A percentile compares a stretch with the other conserved stretches of the same genome.
phyloP scores from a whole-genome alignment of 2,113 vertebrate species.

The Syngnathoides biaculeatus region DNA sequence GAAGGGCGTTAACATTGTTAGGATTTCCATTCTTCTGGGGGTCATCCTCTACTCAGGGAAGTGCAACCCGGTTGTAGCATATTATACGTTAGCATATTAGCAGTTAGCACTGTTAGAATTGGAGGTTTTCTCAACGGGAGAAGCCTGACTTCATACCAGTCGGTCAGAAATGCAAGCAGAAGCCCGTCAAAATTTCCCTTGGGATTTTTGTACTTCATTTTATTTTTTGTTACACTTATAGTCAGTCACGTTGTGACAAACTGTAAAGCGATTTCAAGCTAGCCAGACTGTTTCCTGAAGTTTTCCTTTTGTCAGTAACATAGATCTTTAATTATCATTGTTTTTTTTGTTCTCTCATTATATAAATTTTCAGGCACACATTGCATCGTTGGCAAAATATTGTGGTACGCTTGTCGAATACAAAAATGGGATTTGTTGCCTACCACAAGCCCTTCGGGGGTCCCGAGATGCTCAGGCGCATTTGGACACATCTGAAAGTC shows the following conservation, averaged over 20 bases:
- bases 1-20: too few relatives aligned
- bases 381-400: neutral
- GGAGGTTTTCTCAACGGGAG: too few relatives aligned
- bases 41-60: too few relatives aligned
- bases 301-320: neutral
- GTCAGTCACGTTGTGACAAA: neutral
- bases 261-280: neutral
- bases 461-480: slow-evolving; percentile 29
- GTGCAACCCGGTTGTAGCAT: too few relatives aligned
- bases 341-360: neutral
- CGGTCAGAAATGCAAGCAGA: too few relatives aligned
- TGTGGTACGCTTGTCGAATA: neutral
- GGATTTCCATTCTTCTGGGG: too few relatives aligned
- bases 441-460: slow-evolving; percentile 38
- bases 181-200: neutral
- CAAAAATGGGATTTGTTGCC: slow-evolving; percentile 8
- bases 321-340: neutral
- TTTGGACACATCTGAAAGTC: slow-evolving; percentile 70
- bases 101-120: too few relatives aligned
- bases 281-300: neutral
- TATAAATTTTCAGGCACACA: neutral
- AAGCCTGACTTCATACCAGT: too few relatives aligned
- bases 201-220: neutral
- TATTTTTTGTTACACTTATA: neutral
- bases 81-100: too few relatives aligned